Conservation (phyloP, 2,888 invertebrate species). For the Tachina grossa region DNA sequence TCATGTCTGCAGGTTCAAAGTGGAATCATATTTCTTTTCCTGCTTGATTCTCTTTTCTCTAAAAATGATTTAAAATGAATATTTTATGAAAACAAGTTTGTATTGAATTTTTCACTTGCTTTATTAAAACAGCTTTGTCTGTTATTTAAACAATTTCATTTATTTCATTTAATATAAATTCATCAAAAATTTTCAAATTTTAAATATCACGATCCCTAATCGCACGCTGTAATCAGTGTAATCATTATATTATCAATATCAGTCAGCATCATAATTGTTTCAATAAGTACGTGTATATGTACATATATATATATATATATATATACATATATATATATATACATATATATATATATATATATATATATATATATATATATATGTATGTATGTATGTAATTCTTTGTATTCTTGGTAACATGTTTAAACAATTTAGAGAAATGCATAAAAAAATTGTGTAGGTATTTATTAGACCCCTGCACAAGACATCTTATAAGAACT, state of each 20-base stretch:
- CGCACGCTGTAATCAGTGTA: background rate
- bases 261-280: conserved; percentile 15
- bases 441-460: background rate
- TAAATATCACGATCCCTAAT: background rate
- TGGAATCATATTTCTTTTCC: conserved; percentile 61
- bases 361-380: too few relatives aligned
- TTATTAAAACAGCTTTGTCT: conserved; percentile 3
- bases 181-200: conserved; percentile 3
- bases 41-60: conserved; percentile 2
- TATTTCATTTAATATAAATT: background rate
- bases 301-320: too few relatives aligned
- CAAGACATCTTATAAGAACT: too few relatives aligned
- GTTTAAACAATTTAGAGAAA: conserved; percentile 27
- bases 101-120: conserved; percentile 46
- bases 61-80: conserved; percentile 1
- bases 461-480: too few relatives aligned
- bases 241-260: conserved; percentile 23
- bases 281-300: background rate
- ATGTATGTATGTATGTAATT: background rate
- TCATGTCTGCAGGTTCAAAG: conserved; percentile 57
- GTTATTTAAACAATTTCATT: conserved; percentile 18
- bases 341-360: too few relatives aligned
- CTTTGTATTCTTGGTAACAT: conserved; percentile 2
- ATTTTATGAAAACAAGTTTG: conserved; percentile 17
- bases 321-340: too few relatives aligned